Evolutionary conservation across 1,140 invertebrate genomes (phyloP).

Genomic region (Holotrichia oblita): DNA sequence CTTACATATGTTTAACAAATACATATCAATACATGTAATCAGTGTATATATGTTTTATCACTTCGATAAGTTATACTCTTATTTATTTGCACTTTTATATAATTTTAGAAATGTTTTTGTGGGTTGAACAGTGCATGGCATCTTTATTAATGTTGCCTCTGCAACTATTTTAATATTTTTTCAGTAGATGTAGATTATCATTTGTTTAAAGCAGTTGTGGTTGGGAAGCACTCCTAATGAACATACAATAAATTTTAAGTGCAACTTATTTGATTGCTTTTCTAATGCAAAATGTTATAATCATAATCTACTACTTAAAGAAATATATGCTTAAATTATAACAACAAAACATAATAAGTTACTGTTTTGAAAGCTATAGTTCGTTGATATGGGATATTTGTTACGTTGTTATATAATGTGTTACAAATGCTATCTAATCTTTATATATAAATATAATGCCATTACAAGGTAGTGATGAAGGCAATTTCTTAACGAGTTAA

Average conservation of each 20-base stretch:
- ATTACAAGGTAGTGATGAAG: too few relatives aligned
- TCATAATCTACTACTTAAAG: too few relatives aligned
- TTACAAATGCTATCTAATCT: too few relatives aligned
- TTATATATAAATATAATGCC: too few relatives aligned
- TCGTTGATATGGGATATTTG: too few relatives aligned
- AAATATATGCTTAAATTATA: too few relatives aligned
- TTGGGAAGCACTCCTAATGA: neutral
- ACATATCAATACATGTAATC: neutral
- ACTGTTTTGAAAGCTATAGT: too few relatives aligned
- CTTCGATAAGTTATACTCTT: neutral
- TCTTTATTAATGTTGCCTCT: neutral
- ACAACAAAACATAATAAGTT: too few relatives aligned
- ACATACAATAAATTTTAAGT: neutral
- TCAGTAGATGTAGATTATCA: neutral
- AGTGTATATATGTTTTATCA: neutral
- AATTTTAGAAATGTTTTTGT: neutral
- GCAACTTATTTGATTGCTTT: neutral
- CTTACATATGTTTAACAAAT: neutral
- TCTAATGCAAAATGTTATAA: neutral
- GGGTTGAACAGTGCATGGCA: neutral
- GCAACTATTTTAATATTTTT: neutral
- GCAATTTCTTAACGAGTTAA: too few relatives aligned
- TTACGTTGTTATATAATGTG: too few relatives aligned
- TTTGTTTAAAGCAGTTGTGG: neutral
- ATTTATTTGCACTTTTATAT: neutral